Conservation (phyloP, 2,113 vertebrate genomes). For the Gasterosteus nipponicus region DNA sequence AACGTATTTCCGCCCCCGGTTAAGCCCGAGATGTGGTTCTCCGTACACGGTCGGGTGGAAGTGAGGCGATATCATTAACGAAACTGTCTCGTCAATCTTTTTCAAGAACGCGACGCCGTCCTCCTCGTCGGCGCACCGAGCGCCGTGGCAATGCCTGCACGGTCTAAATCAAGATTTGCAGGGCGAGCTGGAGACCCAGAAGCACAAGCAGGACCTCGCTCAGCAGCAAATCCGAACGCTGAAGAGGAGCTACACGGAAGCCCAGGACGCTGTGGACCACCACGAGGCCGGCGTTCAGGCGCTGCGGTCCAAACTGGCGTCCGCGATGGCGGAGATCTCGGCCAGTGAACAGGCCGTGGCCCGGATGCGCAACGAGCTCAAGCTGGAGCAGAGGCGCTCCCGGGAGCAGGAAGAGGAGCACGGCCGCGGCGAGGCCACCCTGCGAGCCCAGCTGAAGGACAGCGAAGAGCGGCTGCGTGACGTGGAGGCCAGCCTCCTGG, state of each 20-base stretch:
- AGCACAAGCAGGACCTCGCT: slow-evolving; percentile 89
- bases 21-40: slow-evolving; percentile 93
- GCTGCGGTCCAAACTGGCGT: slow-evolving; percentile 88
- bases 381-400: slow-evolving; percentile 87
- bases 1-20: slow-evolving; percentile 49
- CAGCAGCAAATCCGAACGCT: slow-evolving; percentile 90
- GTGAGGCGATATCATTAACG: slow-evolving; percentile 89
- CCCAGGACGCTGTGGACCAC: slow-evolving; percentile 89
- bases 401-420: slow-evolving; percentile 89
- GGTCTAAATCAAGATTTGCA: slow-evolving; percentile 93
- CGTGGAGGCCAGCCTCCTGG: slow-evolving; percentile 88
- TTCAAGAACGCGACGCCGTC: slow-evolving; percentile 88
- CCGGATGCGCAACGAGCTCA: slow-evolving; percentile 90
- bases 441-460: slow-evolving; percentile 88
- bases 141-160: slow-evolving; percentile 91
- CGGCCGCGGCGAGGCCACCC: slow-evolving; percentile 80
- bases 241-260: slow-evolving; percentile 91
- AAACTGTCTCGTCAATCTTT: slow-evolving; percentile 91
- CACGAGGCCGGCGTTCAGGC: slow-evolving; percentile 90
- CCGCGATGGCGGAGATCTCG: slow-evolving; percentile 87
- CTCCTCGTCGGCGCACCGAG: slow-evolving; percentile 84
- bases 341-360: slow-evolving; percentile 90
- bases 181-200: slow-evolving; percentile 89
- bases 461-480: slow-evolving; percentile 90
- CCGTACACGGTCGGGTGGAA: slow-evolving; percentile 75